A percentile compares a stretch with the other conserved stretches of the same genome.
phyloP scores from a whole-genome alignment of 2,888 invertebrate genomes.

The Omphaloscelis lunosa region DNA sequence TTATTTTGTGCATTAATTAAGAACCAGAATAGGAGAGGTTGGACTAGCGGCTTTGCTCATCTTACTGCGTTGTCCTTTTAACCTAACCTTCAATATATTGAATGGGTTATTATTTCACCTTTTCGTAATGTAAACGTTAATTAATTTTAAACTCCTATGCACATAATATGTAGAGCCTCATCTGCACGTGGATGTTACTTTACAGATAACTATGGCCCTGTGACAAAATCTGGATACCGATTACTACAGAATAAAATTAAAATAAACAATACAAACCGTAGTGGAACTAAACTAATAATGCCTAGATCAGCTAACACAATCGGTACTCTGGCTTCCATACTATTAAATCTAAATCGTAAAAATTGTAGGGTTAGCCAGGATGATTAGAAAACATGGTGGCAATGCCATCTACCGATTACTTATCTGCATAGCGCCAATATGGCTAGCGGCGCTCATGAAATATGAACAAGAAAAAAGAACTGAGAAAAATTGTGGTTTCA shows the following conservation, averaged over 20 bases:
- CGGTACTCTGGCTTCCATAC: not conserved
- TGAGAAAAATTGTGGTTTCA: too few species aligned
- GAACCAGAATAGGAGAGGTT: not conserved
- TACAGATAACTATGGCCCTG: not conserved
- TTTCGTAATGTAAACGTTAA: not conserved
- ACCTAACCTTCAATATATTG: not conserved
- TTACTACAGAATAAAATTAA: not conserved
- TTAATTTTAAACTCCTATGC: too few species aligned
- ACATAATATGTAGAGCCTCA: not conserved
- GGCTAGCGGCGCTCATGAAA: not conserved
- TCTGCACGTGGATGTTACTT: not conserved
- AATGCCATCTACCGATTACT: not conserved
- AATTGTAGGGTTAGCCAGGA: not conserved
- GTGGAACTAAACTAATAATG: not conserved
- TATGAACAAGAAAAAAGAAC: not conserved
- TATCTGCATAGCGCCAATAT: not conserved
- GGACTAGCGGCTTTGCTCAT: not conserved
- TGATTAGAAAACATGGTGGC: not conserved
- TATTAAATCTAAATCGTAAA: not conserved
- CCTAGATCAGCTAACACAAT: not conserved
- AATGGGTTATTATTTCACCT: not conserved
- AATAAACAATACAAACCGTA: not conserved
- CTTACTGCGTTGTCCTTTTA: not conserved
- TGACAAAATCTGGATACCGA: not conserved
- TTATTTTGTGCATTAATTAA: not conserved